Evolutionary conservation across 2,888 invertebrate species (phyloP).

Genomic region (Troglohyphantes excavatus): DNA sequence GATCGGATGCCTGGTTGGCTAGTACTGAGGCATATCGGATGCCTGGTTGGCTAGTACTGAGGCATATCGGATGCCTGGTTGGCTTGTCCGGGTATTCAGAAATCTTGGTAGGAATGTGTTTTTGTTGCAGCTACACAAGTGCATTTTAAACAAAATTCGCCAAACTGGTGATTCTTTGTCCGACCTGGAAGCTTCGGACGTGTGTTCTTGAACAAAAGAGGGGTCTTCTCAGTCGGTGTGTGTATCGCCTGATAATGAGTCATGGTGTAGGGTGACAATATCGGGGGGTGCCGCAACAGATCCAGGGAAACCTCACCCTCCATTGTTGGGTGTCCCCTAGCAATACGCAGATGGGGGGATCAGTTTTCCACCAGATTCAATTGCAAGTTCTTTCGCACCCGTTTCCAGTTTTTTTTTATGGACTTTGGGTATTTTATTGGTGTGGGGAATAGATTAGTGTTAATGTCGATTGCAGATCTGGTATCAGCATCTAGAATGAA

Average conservation of each 20-base stretch:
- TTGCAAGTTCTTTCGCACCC: neutral
- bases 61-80: no score
- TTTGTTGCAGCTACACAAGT: no score
- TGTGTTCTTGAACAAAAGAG: conserved; percentile 1
- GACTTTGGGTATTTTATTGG: conserved; percentile 15
- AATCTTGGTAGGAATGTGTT: no score
- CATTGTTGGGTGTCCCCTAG: neutral
- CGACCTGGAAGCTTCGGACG: no score
- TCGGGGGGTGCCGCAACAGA: conserved; percentile 41
- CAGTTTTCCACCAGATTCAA: conserved; percentile 22
- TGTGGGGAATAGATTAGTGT: neutral
- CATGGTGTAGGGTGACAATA: conserved; percentile 65
- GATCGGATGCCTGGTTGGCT: no score
- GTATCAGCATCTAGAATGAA: no score
- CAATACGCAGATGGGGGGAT: conserved; percentile 46
- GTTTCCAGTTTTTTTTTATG: neutral
- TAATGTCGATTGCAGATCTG: neutral
- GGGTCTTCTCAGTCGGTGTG: neutral
- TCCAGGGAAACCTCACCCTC: conserved; percentile 53
- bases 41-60: no score
- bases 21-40: no score
- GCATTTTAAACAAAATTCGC: no score
- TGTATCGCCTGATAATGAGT: conserved; percentile 45
- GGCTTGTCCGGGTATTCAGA: no score
- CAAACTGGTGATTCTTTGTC: no score